These are phyloP conservation scores for Chaenogobius annularis DNA, from an alignment of 2,113 vertebrate species.

Conservation along the genomic window DNA sequence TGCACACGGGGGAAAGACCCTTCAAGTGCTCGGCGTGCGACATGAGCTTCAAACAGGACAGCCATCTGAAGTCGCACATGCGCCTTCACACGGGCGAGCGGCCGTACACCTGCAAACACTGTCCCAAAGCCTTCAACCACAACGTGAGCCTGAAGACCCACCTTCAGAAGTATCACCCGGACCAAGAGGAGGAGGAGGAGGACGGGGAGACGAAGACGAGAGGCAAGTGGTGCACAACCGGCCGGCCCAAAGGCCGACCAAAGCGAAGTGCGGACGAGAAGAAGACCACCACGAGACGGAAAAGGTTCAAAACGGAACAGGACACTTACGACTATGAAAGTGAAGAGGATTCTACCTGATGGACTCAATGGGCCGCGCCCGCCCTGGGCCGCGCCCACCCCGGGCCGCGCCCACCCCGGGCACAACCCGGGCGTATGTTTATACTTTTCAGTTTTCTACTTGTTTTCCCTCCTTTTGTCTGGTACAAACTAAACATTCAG, in stretches of 20 bases:
- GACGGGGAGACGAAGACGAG: neutral
- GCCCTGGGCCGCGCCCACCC: too few relatives aligned
- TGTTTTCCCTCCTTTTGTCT: too few relatives aligned
- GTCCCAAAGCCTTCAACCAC: constrained; percentile 64
- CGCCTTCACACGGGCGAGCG: constrained; percentile 63
- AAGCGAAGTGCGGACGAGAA: constrained; percentile 8
- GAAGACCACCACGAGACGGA: neutral
- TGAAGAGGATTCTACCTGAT: neutral
- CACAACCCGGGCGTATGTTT: too few relatives aligned
- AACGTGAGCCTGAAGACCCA: constrained; percentile 66
- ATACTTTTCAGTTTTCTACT: too few relatives aligned
- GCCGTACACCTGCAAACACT: constrained; percentile 56
- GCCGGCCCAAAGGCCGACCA: constrained; percentile 42
- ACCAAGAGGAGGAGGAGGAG: neutral
- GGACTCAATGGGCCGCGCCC: too few relatives aligned
- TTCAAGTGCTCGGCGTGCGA: constrained; percentile 51
- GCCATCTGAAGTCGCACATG: constrained; percentile 67
- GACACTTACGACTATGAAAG: constrained; percentile 1
- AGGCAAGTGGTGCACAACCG: constrained; percentile 6
- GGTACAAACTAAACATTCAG: too few relatives aligned
- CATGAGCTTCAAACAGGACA: constrained; percentile 49
- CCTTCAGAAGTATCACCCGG: constrained; percentile 35
- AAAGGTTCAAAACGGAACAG: neutral
- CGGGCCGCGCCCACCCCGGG: too few relatives aligned
- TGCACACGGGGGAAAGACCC: constrained; percentile 48